Evolutionary conservation across 1,140 invertebrate genomes (phyloP).

Genomic region (Lepidostoma basale): DNA sequence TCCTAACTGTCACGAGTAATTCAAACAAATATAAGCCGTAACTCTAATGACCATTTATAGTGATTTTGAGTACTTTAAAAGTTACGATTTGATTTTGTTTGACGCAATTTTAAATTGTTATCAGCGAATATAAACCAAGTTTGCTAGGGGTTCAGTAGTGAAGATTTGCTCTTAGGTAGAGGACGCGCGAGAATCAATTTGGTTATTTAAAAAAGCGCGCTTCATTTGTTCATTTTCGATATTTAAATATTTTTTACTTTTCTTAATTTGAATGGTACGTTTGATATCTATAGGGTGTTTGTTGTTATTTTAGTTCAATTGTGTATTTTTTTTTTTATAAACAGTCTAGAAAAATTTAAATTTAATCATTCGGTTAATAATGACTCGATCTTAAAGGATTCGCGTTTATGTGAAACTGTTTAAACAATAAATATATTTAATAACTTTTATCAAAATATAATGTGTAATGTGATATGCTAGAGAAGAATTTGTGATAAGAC

Average conservation of each 20-base stretch:
- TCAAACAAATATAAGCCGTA: background rate
- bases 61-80: background rate
- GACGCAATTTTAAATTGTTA: constrained; percentile 35
- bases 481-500: too few species aligned
- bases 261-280: constrained; percentile 1
- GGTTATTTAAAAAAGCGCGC: constrained; percentile 18
- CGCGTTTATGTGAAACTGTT: too few species aligned
- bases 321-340: too few species aligned
- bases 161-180: constrained; percentile 33
- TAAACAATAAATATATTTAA: too few species aligned
- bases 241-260: constrained; percentile 1
- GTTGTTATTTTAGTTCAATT: too few species aligned
- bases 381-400: too few species aligned
- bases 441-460: too few species aligned
- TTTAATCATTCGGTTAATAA: too few species aligned
- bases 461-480: too few species aligned
- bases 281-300: too few species aligned
- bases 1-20: background rate
- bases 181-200: constrained; percentile 32
- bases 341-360: too few species aligned
- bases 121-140: constrained; percentile 39
- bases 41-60: background rate
- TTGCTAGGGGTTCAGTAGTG: constrained; percentile 37
- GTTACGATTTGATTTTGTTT: background rate
- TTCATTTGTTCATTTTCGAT: constrained; percentile 17